Evolutionary conservation across 2,113 vertebrate species (phyloP), one percentile per base, ranked within the genome.

Genomic region (Silurus meridionalis): DNA sequence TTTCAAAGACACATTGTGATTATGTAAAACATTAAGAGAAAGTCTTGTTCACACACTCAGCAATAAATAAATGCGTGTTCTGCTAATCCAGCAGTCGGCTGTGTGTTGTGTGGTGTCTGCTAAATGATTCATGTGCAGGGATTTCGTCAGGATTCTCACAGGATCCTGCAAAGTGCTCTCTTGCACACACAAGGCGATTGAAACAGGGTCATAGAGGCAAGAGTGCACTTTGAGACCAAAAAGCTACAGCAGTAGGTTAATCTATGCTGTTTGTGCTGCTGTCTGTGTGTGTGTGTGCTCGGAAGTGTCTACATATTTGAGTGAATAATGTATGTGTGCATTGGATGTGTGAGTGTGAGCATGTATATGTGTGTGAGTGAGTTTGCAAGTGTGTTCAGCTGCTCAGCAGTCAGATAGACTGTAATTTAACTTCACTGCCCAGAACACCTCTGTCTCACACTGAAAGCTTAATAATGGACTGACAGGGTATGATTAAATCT

Each of bases 281-380:
- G 52, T 77, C 3, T 75, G 19, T 71, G 61, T 28, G 52, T 81
- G 37, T 81, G 53, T 86, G 28, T 83, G 28, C 82, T 55, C 52
- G 21, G 28, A 80, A 80, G 28, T 80, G 28, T 78, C 53, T 28
- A 57, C 55, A 58, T 37, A 57, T 84, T 79, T 80, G 46, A 82
- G 84, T 85, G 66, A 84, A 90, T 87, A 60, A 88, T 87, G 60
- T 64, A 82, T 88, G 84, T 88, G 86, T 86, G 82, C 85, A 83
- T 82, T 48, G 21, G 55, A 25, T 55, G 48, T 74, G 79, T 88
- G 55, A 11, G 89, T 86, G 37, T 79, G 72, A 37, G 37, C 37
- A 37, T 28, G n/a, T 28, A n/a, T 57, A 3, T 8, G n/a, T 8
- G 52, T 28, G 77, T 46, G 28, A 25, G 23, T 55, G 25, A 17